These are phyloP conservation scores for Melangyna quadrimaculata DNA, from an alignment of 2,888 invertebrate genomes.

Conservation along the genomic window DNA sequence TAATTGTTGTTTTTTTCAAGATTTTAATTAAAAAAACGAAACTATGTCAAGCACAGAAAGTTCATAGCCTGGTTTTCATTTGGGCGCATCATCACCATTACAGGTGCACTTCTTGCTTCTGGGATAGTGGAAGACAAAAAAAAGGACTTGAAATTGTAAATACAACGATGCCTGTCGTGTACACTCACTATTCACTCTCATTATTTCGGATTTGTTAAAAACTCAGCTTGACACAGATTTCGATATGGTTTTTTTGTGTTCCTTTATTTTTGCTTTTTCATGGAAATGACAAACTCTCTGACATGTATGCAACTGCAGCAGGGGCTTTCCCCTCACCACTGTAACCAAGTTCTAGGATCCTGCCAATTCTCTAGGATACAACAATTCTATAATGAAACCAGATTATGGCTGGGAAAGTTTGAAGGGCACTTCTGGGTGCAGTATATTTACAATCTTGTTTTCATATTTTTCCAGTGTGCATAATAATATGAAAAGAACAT, in stretches of 20 bases:
- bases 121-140: slow-evolving; percentile 26
- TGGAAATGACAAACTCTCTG: slow-evolving; percentile 45
- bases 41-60: slow-evolving; percentile 65
- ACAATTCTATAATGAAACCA: slow-evolving; percentile 60
- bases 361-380: slow-evolving; percentile 47
- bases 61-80: slow-evolving; percentile 41
- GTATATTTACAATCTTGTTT: neutral
- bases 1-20: slow-evolving; percentile 24
- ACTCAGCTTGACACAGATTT: slow-evolving; percentile 67
- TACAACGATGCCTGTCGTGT: slow-evolving; percentile 14
- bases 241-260: slow-evolving; percentile 17
- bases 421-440: slow-evolving; percentile 41
- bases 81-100: neutral
- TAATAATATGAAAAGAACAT: neutral
- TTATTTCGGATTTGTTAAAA: slow-evolving; percentile 64
- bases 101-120: neutral
- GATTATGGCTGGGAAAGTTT: slow-evolving; percentile 56
- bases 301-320: slow-evolving; percentile 8
- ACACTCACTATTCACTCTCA: slow-evolving; percentile 38
- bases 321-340: no score
- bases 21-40: slow-evolving; percentile 61
- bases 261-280: neutral
- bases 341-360: slow-evolving; percentile 27
- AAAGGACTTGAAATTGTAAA: slow-evolving; percentile 58
- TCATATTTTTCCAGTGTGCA: neutral